Evolutionary conservation across 2,888 invertebrate species (phyloP).

Genomic region (Subacronicta megacephala): DNA sequence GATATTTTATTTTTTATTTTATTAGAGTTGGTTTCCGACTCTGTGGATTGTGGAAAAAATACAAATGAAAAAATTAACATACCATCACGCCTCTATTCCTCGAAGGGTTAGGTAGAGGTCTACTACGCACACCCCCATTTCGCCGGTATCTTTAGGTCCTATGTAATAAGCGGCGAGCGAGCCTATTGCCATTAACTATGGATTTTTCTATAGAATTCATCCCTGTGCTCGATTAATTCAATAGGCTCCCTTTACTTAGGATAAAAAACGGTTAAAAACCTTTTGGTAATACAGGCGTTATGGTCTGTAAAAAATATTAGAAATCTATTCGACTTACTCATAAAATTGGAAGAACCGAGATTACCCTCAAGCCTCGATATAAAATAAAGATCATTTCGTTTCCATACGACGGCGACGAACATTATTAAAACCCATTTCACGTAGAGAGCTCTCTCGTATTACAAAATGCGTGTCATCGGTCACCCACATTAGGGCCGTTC

Average conservation of each 20-base stretch:
- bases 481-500: conserved; percentile 56
- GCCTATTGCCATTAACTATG: too few species aligned
- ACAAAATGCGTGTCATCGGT: conserved; percentile 62
- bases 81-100: too few species aligned
- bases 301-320: conserved; percentile 19
- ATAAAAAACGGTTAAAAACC: too few species aligned
- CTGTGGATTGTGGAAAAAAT: background rate
- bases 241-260: too few species aligned
- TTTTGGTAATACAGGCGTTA: too few species aligned
- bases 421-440: conserved; percentile 60
- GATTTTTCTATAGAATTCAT: too few species aligned
- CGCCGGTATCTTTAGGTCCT: too few species aligned
- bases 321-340: conserved; percentile 12
- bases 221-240: too few species aligned
- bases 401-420: conserved; percentile 27
- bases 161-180: too few species aligned
- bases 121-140: too few species aligned
- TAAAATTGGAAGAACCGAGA: conserved; percentile 35
- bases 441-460: conserved; percentile 46
- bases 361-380: conserved; percentile 36
- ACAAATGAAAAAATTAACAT: too few species aligned
- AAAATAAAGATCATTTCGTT: conserved; percentile 47
- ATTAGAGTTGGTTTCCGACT: background rate
- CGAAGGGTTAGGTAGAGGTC: too few species aligned
- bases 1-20: conserved; percentile 19